Conservation (phyloP, 2,797 vertebrate species). For the Catharus ustulatus region DNA sequence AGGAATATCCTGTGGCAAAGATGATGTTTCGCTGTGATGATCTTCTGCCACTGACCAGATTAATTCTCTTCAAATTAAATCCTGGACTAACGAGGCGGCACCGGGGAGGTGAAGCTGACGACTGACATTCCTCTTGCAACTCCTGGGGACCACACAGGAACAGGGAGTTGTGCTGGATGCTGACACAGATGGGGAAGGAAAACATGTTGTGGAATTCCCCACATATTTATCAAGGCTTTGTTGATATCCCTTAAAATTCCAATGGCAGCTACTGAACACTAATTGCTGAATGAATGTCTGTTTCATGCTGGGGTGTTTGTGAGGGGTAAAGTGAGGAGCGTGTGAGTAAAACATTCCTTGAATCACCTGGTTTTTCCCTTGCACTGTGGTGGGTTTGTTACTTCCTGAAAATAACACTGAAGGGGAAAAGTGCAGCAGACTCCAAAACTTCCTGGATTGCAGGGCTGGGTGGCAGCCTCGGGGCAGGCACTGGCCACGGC, state of each 20-base stretch:
- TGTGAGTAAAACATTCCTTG: background rate
- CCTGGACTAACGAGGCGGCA: fast-evolving
- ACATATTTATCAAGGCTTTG: background rate
- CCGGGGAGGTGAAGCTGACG: fast-evolving
- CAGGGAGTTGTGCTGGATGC: background rate
- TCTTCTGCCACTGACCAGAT: background rate
- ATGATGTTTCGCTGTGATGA: background rate
- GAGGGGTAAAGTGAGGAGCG: background rate
- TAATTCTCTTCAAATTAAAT: background rate
- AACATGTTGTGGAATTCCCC: fast-evolving
- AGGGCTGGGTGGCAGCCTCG: background rate
- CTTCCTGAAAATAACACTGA: background rate
- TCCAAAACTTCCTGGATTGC: fast-evolving
- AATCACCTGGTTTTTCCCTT: background rate
- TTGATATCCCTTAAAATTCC: background rate
- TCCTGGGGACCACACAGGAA: background rate
- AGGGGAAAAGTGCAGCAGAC: background rate
- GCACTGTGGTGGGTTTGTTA: background rate
- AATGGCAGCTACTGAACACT: background rate
- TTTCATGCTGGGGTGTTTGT: background rate
- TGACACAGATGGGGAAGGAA: background rate
- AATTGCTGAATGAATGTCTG: background rate
- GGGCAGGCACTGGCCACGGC: no score
- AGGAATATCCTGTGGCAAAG: background rate
- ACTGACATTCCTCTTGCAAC: background rate